Evolutionary conservation across 2,797 vertebrate genomes (phyloP).

Genomic region (Margarornis squamiger): DNA sequence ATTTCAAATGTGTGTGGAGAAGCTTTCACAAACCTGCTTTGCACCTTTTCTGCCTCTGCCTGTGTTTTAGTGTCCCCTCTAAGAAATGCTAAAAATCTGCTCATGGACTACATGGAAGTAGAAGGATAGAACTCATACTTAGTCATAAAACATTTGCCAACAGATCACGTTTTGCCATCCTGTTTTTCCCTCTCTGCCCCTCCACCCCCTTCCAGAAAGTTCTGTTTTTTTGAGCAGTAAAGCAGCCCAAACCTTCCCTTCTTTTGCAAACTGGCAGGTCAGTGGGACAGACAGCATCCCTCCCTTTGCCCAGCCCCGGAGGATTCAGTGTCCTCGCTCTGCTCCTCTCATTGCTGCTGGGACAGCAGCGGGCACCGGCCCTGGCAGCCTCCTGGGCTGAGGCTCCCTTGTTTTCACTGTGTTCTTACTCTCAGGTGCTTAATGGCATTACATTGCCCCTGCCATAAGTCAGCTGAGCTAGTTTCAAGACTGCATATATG

Average conservation of each 20-base stretch:
- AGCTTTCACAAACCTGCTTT: conserved; percentile 58
- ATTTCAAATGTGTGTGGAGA: conserved; percentile 48
- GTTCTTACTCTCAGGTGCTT: conserved; percentile 19
- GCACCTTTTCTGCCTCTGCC: conserved; percentile 57
- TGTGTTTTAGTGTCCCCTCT: conserved; percentile 30
- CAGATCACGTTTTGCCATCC: conserved; percentile 69
- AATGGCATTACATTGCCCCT: not conserved
- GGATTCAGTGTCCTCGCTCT: not conserved
- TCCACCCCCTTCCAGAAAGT: not conserved
- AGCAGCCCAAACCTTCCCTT: conserved; percentile 21
- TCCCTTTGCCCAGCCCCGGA: not conserved
- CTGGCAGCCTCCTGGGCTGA: not conserved
- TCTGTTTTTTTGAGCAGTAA: conserved; percentile 44
- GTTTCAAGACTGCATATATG: conserved; percentile 55
- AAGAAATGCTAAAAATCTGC: not conserved
- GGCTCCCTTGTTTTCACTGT: not conserved
- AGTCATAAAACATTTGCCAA: conserved; percentile 69
- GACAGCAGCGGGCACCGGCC: not conserved
- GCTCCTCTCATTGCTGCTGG: not conserved
- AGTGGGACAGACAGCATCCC: not conserved
- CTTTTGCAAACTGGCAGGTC: not conserved
- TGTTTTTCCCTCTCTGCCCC: conserved; percentile 61
- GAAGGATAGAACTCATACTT: conserved; percentile 66
- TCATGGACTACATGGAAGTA: conserved; percentile 54
- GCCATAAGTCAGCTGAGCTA: conserved; percentile 10